Base-by-base conservation (phyloP, 1,140 invertebrate species). In the Ceratina japonica region DNA sequence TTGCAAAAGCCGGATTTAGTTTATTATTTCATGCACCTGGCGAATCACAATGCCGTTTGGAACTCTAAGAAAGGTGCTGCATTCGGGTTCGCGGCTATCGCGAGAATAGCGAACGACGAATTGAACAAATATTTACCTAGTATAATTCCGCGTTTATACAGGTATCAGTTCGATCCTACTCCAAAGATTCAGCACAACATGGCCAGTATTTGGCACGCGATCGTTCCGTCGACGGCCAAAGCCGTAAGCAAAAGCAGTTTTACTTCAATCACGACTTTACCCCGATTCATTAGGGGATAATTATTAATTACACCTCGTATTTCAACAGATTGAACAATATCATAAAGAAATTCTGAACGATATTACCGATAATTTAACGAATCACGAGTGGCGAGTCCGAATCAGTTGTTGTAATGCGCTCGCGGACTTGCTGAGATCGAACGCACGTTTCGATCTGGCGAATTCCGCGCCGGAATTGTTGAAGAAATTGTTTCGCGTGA, bases 21-120 rank as follows among this genome's bases (percentile, higher is more conserved):
- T 78, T 99, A 99, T 91, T 97, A 97, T 91, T 99, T 99, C 89
- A 97, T 99, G 96, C 96, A 98, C 91, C 92, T 99, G 74, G 97
- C 97, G 5, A 98, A 98, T 93, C 96, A 98, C 87, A 98, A 98
- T 93, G 95, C 97, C 5, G 94, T 97, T 27, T 99, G 98, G 98
- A 98, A 97, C 87, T 98, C 97, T 1, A 97, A 97, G 92, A 95
- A 95, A 94, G 97, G 97, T 49, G 97, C 98, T 54, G 97, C 97
- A 0, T 98, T 98, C 93, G 97, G 97, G 2, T 97, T 98, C 90
- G 95, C 96, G 59, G 96, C 95, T 0, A 97, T 98, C 64, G 96
- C 97, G 0, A 93, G 95, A 63, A 94, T 96, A 84, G 97, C 97
- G 10, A 96, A 96, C 1, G 95, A 96, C 54, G 96, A 98, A 89